Evolutionary conservation across 2,113 vertebrate species (phyloP), one percentile per base, ranked within the genome.

Genomic region (Oreochromis tanganicae): DNA sequence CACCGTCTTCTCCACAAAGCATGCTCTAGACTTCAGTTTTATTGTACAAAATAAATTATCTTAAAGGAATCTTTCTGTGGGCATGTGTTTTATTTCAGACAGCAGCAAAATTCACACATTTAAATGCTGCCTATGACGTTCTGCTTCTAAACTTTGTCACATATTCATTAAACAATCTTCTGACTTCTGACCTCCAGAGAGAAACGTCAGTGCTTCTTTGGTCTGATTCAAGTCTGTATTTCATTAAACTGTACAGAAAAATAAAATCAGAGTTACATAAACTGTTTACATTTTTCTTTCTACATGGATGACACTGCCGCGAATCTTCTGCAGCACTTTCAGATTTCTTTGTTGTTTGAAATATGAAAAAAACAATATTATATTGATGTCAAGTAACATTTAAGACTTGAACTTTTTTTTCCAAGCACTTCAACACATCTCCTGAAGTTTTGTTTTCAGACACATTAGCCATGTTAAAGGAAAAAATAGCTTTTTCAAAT

Each of bases 41-140:
- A 94, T 87, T 94, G 94, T 95, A 96, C 84, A 94, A 92, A 95
- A 95, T 95, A 96, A 95, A 95, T 95, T 93, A 95, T 94, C 82
- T 88, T 81, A 86, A 93, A 93, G 41, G 43, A 90, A 78, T 41
- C 11, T 10, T 6, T 21, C 17, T 55, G 78, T 78, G 84, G 79
- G 81, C 5, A 1, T 2, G 12, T 16, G 14, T 87, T 85, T 90
- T 68, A n/a, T 75, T 41, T 66, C 1, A 11, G 32, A 27, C 16
- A 14, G 14, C 19, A 21, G 38, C 2, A 17, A 17, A 57, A 43
- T 71, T 43, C 16, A 14, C 17, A 4, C 13, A 34, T 38, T 36
- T 50, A 17, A 81, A 34, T 59, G 85, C 78, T 59, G 34, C 50
- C 36, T 43, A 1, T 57, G 27, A 89, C 0, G 7, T 54, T 73